A percentile compares a stretch with the other conserved stretches of the same genome.
These are phyloP conservation scores for Euphydryas editha DNA, from an alignment of 2,888 invertebrate genomes.

Conservation along the genomic window DNA sequence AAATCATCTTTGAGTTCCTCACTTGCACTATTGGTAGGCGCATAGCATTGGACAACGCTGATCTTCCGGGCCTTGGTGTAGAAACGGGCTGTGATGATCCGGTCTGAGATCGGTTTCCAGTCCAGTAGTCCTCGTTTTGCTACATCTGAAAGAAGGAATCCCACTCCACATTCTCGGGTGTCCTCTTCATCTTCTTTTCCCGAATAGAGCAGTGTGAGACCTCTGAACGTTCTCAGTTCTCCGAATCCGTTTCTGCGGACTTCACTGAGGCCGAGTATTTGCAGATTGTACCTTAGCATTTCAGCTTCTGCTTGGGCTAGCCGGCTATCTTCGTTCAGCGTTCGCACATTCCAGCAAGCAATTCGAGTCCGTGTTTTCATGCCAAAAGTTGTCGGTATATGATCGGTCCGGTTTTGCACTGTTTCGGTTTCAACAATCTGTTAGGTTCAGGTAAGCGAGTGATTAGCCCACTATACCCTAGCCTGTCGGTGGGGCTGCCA, in stretches of 20 bases:
- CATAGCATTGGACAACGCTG: conserved; percentile 6
- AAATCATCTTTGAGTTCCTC: not conserved
- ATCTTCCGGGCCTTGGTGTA: conserved; percentile 9
- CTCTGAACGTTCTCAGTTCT: not conserved
- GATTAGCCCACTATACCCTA: too few relatives aligned
- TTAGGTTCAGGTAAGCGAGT: too few relatives aligned
- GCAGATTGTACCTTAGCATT: too few relatives aligned
- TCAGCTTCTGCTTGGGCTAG: too few relatives aligned
- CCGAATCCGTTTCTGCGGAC: not conserved
- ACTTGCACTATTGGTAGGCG: not conserved
- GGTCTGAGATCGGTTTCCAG: conserved; percentile 30
- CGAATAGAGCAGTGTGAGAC: not conserved
- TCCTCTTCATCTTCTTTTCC: not conserved
- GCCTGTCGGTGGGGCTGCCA: too few relatives aligned
- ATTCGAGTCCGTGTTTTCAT: too few relatives aligned
- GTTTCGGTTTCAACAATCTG: too few relatives aligned
- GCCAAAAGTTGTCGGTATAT: too few relatives aligned
- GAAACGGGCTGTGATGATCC: conserved; percentile 28
- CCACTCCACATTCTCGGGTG: not conserved
- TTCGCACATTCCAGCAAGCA: too few relatives aligned
- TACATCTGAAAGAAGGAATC: not conserved
- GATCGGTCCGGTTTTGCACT: too few relatives aligned
- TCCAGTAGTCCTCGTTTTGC: conserved; percentile 20
- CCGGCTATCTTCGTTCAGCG: too few relatives aligned
- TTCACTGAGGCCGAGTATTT: too few relatives aligned